Base-by-base conservation (phyloP, 2,797 vertebrate genomes). In the Momotus momota region DNA sequence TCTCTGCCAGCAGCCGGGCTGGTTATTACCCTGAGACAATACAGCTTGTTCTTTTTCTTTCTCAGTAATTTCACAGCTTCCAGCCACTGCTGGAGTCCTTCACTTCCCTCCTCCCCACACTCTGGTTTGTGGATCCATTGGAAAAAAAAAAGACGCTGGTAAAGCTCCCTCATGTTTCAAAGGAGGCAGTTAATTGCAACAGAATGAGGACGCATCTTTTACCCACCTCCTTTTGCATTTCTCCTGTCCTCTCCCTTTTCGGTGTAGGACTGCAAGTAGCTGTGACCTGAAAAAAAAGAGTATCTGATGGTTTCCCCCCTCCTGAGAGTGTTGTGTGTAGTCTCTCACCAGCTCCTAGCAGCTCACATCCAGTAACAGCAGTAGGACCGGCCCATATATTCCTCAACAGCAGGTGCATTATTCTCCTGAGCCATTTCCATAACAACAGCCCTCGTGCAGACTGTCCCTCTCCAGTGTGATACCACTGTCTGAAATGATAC, bases 41-140 rank as follows among this genome's bases (percentile, higher is more conserved):
- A 82, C 71, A 87, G 95, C 83, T 38, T 88, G 78, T 90, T 93
- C 84, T 84, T 86, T 94, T 84, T 55, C 58, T 82, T 94, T 69
- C 92, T 87, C 69, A 80, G 75, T 67, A 90, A 92, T 82, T 92
- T 86, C 86, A 80, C 74, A 90, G 88, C 71, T 93, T 92, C 86
- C 80, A 94, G 77, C 2, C 43, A 5, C 62, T 48, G 87, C 61
- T 89, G 91, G 81, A 48, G 48, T 71, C 48, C 49, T 73, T 81
- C 0, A 0, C 51, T 83, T 26, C 45, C 1, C 1, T 84, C 40
- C 62, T 95, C 52, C 41, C 33, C 41, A 33, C 14, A 16, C 38
- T 74, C n/a, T 25, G 41, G 14, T 48, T 57, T 33, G 26, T 73
- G 65, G 38, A 80, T 64, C 48, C 74, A 72, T 61, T 84, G 61